Evolutionary conservation across 2,113 vertebrate species (phyloP).

Genomic region (Picathartes gymnocephalus): DNA sequence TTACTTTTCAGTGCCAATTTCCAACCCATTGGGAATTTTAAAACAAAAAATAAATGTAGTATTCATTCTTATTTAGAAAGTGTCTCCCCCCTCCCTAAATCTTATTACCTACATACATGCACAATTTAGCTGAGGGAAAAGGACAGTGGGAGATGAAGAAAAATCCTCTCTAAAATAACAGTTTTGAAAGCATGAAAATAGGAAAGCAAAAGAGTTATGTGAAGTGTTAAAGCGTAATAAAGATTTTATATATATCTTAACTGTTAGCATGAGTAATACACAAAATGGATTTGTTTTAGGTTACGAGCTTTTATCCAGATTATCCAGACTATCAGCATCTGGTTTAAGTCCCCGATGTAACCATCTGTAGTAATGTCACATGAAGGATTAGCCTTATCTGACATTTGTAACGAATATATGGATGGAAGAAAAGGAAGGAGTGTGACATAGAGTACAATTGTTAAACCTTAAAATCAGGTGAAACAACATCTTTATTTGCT

Average conservation of each 20-base stretch:
- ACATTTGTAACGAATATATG: constrained; percentile 57
- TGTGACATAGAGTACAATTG: not conserved
- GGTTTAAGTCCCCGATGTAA: constrained; percentile 45
- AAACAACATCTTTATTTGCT: not conserved
- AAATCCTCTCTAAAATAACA: not conserved
- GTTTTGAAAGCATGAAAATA: not conserved
- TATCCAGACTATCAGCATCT: constrained; percentile 59
- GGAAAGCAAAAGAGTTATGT: not conserved
- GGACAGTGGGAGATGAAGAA: not conserved
- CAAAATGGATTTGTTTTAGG: constrained; percentile 60
- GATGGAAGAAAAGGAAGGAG: not conserved
- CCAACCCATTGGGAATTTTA: not conserved
- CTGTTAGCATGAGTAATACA: constrained; percentile 33
- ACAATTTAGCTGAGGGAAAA: not conserved
- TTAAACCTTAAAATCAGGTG: not conserved
- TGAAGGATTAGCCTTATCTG: constrained; percentile 66
- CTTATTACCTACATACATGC: not conserved
- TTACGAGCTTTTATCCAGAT: constrained; percentile 65
- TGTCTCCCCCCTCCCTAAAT: not conserved
- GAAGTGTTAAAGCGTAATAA: not conserved
- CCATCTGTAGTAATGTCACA: constrained; percentile 57
- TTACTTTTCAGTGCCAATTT: not conserved
- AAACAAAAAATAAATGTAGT: not conserved
- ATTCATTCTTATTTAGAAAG: not conserved
- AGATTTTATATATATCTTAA: not conserved